Percentiles rank a stretch among this genome's conserved stretches.
phyloP scores from a whole-genome alignment of 2,797 vertebrate genomes.

The Coracias cyanogaster region DNA sequence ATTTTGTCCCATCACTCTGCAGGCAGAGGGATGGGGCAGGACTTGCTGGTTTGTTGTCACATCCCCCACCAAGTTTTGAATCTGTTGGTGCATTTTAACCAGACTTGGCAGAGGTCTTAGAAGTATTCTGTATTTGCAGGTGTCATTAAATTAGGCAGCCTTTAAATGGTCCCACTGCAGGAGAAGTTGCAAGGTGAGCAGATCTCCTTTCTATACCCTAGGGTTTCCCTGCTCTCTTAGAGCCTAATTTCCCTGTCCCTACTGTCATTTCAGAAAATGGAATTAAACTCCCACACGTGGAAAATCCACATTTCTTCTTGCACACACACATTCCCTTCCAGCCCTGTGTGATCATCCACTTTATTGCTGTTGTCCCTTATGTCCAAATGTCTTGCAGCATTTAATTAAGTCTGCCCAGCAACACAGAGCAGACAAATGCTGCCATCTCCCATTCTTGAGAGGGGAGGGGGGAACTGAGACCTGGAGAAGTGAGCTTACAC shows the following conservation, averaged over 20 bases:
- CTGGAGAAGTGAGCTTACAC: background rate
- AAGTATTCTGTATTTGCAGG: background rate
- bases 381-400: conserved; percentile 24
- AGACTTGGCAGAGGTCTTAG: background rate
- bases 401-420: conserved; percentile 59
- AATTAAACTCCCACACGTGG: conserved; percentile 30
- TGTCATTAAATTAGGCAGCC: background rate
- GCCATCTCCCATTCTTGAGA: background rate
- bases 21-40: background rate
- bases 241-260: background rate
- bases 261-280: conserved; percentile 11
- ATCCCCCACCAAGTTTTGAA: background rate
- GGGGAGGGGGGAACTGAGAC: background rate
- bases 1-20: background rate
- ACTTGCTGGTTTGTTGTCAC: background rate
- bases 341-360: background rate
- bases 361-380: background rate
- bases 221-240: background rate
- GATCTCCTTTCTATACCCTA: conserved; percentile 11
- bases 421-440: background rate
- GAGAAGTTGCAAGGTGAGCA: conserved; percentile 34
- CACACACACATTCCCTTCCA: background rate
- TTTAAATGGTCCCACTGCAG: background rate
- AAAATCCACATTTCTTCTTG: conserved; percentile 21
- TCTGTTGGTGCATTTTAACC: background rate